phyloP scores from a whole-genome alignment of 2,113 vertebrate genomes.

The Brachionichthys hirsutus region DNA sequence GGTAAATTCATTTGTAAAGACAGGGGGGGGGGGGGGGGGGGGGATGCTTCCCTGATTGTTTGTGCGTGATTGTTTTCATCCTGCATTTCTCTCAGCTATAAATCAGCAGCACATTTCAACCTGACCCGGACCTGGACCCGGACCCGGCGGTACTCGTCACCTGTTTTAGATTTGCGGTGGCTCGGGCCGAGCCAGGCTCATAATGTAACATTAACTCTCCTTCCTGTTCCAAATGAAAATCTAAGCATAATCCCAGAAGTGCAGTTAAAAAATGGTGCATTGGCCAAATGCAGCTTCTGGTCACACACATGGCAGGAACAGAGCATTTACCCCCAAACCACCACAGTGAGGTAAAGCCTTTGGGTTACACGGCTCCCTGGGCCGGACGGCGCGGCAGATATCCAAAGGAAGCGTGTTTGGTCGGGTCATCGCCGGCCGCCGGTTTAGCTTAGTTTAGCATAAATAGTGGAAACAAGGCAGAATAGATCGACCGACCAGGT shows the following conservation, averaged over 20 bases:
- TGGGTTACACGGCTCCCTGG: slow-evolving; percentile 39
- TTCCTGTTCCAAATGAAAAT: slow-evolving; percentile 76
- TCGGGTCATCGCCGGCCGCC: no score
- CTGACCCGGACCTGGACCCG: slow-evolving; percentile 24
- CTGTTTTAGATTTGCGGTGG: slow-evolving; percentile 73
- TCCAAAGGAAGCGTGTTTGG: no score
- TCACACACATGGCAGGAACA: slow-evolving; percentile 58
- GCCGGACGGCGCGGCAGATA: slow-evolving; percentile 23
- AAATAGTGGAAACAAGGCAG: no score
- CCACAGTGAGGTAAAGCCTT: slow-evolving; percentile 36
- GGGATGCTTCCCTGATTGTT: no score
- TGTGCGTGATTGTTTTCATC: no score
- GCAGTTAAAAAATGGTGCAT: slow-evolving; percentile 62
- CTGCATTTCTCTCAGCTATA: neutral
- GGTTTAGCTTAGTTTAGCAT: no score
- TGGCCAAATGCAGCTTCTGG: slow-evolving; percentile 68
- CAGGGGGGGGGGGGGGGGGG: no score
- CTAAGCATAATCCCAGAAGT: slow-evolving; percentile 72
- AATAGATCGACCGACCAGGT: no score
- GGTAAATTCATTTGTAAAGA: no score
- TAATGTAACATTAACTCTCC: slow-evolving; percentile 76
- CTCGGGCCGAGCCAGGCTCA: slow-evolving; percentile 49
- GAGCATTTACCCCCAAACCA: slow-evolving; percentile 63
- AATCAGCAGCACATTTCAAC: slow-evolving; percentile 2
- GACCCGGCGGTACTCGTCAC: slow-evolving; percentile 37